Percentiles rank a stretch among this genome's conserved stretches.
phyloP scores from a whole-genome alignment of 2,888 invertebrate species.

The Nematopogon swammerdamellus region DNA sequence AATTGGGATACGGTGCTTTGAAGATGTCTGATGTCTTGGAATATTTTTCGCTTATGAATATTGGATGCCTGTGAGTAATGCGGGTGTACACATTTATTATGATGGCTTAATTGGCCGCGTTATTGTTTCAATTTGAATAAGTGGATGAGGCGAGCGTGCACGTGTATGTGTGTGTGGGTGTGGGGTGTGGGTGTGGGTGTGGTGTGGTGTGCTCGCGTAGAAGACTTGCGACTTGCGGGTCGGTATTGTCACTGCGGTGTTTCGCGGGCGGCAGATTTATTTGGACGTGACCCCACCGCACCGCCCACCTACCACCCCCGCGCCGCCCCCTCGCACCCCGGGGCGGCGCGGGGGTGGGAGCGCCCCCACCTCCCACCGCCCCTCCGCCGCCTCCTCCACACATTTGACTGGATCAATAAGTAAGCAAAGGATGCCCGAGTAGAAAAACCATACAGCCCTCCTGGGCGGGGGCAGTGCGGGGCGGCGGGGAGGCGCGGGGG shows the following conservation, averaged over 20 bases:
- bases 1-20: too few species aligned
- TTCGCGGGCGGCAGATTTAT: conserved; percentile 59
- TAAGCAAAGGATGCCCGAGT: conserved; percentile 61
- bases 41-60: too few species aligned
- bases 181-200: too few species aligned
- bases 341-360: conserved; percentile 14
- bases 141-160: too few species aligned
- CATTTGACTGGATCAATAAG: conserved; percentile 62
- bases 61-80: too few species aligned
- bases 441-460: conserved; percentile 59
- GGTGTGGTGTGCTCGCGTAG: too few species aligned
- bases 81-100: too few species aligned
- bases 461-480: conserved; percentile 51
- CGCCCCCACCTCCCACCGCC: conserved; percentile 37
- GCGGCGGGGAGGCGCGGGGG: conserved; percentile 26
- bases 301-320: conserved; percentile 10
- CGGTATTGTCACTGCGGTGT: conserved; percentile 56
- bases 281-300: conserved; percentile 40
- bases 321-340: conserved; percentile 7
- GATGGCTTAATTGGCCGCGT: too few species aligned
- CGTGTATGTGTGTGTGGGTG: too few species aligned
- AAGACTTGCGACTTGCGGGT: conserved; percentile 28
- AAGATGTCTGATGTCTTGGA: too few species aligned
- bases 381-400: conserved; percentile 55
- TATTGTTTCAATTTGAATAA: too few species aligned